These are phyloP conservation scores for Larimichthys crocea DNA, from an alignment of 2,113 vertebrate genomes.

Conservation along the genomic window DNA sequence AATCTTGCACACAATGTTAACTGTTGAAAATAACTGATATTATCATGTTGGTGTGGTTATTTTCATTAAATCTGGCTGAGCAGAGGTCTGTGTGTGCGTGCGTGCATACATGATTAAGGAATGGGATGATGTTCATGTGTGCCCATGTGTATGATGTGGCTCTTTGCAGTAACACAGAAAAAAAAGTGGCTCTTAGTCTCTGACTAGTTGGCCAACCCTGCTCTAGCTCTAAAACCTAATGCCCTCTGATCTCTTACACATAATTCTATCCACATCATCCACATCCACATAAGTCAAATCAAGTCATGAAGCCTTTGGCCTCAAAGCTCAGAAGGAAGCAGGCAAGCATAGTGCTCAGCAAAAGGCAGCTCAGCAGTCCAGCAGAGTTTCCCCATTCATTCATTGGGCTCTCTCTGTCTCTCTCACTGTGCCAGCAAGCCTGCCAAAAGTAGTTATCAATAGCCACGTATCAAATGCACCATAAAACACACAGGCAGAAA, in stretches of 20 bases:
- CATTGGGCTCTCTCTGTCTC: not conserved
- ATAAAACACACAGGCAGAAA: slow-evolving; percentile 16
- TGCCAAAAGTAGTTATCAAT: slow-evolving; percentile 37
- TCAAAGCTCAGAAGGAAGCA: not conserved
- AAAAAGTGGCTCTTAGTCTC: no score
- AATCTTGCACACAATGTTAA: no score
- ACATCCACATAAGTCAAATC: slow-evolving; percentile 14
- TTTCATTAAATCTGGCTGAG: no score
- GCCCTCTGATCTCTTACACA: slow-evolving; percentile 22
- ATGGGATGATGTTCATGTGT: no score
- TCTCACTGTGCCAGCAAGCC: slow-evolving; percentile 20
- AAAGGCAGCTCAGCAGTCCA: not conserved
- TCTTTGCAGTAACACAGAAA: no score
- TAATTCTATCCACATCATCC: slow-evolving; percentile 15
- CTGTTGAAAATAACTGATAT: no score
- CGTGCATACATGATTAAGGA: no score
- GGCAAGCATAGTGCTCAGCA: not conserved
- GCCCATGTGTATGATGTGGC: no score
- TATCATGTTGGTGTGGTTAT: no score
- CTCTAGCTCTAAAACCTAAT: not conserved
- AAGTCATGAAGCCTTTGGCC: not conserved
- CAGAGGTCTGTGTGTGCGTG: no score
- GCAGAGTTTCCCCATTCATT: slow-evolving; percentile 19
- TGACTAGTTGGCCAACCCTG: no score
- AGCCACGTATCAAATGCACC: slow-evolving; percentile 33